Evolutionary conservation across 2,113 vertebrate species (phyloP), one percentile per base, ranked within the genome.

Genomic region (Varanus salvator): DNA sequence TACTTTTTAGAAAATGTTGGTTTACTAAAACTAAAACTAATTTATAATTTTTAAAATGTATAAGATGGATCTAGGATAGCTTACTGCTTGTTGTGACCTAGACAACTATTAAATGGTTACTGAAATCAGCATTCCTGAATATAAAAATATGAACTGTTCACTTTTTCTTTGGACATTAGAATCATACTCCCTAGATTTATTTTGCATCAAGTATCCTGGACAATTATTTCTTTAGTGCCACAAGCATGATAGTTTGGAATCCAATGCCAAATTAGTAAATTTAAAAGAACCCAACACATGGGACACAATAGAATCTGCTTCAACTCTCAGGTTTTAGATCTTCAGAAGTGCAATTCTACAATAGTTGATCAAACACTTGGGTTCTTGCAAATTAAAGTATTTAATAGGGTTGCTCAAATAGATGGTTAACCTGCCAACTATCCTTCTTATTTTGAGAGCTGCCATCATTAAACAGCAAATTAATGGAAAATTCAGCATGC

Each of bases 381-480:
- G 17, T 0, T 0, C 0, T 17, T 9, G 29, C 83, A 31, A 1
- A 88, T 78, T 19, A 27, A 88, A 66, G 0, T 86, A 0, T 0
- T 3, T 64, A 11, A 0, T 0, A 57, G 89, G 72, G 82, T 11
- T 44, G 15, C 17, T 54, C 69, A 21, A 50, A 88, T 38, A 27
- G 0, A 0, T 1, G 29, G 27, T 6, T 90, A 86, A 77, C 31
- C 8, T 64, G 19, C 34, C 80, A 66, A 4, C 91, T 54, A 29
- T 90, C 84, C 86, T 17, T 48, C 15, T 57, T 25, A 87, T 27
- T 83, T 88, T 78, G 5, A 44, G 34, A n/a, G 74, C 38, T 87
- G 15, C 64, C 85, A 76, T 14, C 31, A 82, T 88, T 85, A 88
- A 89, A 69, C 7, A 86, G 38, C 85, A 80, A 52, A 64, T 17